Base-by-base conservation (phyloP, 2,888 invertebrate genomes). In the Dryobota labecula region DNA sequence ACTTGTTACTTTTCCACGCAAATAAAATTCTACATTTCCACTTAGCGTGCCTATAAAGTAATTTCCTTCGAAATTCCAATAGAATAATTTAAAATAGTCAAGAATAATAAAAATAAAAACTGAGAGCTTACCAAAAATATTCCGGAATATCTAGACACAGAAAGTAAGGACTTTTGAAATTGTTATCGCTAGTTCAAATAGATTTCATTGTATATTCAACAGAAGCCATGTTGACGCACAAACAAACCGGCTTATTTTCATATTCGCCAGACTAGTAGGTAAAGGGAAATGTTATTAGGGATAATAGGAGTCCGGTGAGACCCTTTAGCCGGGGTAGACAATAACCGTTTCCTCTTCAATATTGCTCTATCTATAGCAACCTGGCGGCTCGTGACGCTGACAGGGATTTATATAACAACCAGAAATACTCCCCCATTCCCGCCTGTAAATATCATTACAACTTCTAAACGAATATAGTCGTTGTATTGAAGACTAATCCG, bases 271-370 rank as follows among this genome's bases (percentile, higher is more conserved):
- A 77, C 75, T 80, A 80, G 80, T 82, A 82, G 85, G 85, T 84
- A 87, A 84, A 88, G 85, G 88, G 81, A 87, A 88, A 89, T 85
- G 87, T 90, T 90, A 91, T 91, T 90, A 87, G 84, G 88, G 85
- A 88, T 90, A 89, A 90, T 88, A 89, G 84, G 87, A 86, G 88
- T 85, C 87, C 89, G 82, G 80, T 78, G 88, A 84, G 90, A 86
- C 85, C 89, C 85, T 87, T 86, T 88, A 85, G 86, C 74, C 83
- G 77, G 87, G 84, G 84, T 86, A 86, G 87, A 89, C 88, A 89
- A 91, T 90, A 90, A 89, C 88, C 85, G 85, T 90, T 90, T 89
- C 84, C 88, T 87, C 86, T 87, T 88, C 88, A 87, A 89, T 90
- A 90, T 89, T 84, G 84, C 87, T 86, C 84, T 85, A 87, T 83